Evolutionary conservation across 2,797 vertebrate genomes (phyloP).

Genomic region (Semotilus atromaculatus): DNA sequence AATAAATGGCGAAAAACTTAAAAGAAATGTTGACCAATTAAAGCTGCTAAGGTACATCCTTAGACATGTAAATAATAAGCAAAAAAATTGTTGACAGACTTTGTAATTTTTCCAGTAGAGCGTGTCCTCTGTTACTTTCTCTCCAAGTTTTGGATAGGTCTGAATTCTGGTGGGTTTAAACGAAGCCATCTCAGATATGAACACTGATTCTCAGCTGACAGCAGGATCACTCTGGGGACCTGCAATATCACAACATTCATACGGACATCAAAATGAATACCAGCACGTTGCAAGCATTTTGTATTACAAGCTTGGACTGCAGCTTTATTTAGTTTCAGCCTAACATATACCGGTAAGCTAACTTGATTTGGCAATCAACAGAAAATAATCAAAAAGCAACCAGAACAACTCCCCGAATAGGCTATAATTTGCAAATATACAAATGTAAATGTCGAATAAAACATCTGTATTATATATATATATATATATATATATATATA

Average conservation of each 20-base stretch:
- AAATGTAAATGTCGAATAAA: background rate
- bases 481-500: no score
- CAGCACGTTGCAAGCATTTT: no score
- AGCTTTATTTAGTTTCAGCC: background rate
- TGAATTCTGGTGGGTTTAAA: conserved; percentile 58
- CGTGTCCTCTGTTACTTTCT: conserved; percentile 58
- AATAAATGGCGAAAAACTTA: background rate
- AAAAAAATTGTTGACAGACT: conserved; percentile 15
- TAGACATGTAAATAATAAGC: background rate
- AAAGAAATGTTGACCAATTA: background rate
- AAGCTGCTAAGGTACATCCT: background rate
- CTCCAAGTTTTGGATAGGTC: conserved; percentile 53
- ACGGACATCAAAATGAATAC: no score
- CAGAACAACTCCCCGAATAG: background rate
- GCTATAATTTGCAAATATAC: background rate
- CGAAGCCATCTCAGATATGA: conserved; percentile 48
- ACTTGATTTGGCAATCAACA: background rate
- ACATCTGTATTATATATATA: background rate
- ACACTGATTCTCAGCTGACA: background rate
- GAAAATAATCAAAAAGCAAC: background rate
- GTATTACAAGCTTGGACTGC: no score
- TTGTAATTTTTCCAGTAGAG: conserved; percentile 61
- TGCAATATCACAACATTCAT: conserved; percentile 1
- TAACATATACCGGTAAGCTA: no score
- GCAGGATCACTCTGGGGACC: background rate